Evolutionary conservation across 2,797 vertebrate species (phyloP), one percentile per base, ranked within the genome.

Genomic region (Brachymystax lenok): DNA sequence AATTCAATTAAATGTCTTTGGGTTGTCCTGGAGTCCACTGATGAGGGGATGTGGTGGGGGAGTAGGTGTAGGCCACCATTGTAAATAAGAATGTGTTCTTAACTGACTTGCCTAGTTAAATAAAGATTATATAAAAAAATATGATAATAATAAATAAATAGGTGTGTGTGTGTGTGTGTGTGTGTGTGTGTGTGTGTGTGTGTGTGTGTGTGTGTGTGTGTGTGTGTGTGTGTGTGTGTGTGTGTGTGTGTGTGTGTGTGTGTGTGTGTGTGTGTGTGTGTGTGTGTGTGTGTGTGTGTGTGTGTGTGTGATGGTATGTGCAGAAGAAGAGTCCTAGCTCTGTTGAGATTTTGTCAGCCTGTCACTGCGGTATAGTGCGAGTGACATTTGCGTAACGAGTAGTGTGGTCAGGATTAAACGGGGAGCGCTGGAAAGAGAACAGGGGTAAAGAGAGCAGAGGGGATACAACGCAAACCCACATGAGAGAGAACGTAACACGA

Each of bases 401-500:
- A 52, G 8, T 35, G 50, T 59, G 54, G 33, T 54, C 77, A 71
- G 21, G 24, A 40, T 17, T 35, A n/a, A 50, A 77, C 63, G 21
- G 19, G 40, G 69, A 64, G 69, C 19, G 28, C 19, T 40, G n/a
- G n/a, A 10, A 4, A 33, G 52, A 4, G 40, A 2, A 0, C 51
- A 72, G 68, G 33, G 67, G 21, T 6, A 79, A 78, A 73, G 71
- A 69, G n/a, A 16, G 67, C 19, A 59, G 67, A 10, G 59, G n/a
- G 52, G 61, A 76, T 67, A 64, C n/a, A 46, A 17, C 0, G 0
- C 64, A 80, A 82, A 82, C 78, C 70, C 77, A 63, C 69, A 56
- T 40, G 27, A 64, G 24, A 33, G 54, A 74, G 56, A 79, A 83
- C 74, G 82, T 82, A 81, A 83, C 69, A 74, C 33, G 77, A 73